Evolutionary conservation across 2,888 invertebrate genomes (phyloP), one percentile per base, ranked within the genome.

Genomic region (Agrotis puta): DNA sequence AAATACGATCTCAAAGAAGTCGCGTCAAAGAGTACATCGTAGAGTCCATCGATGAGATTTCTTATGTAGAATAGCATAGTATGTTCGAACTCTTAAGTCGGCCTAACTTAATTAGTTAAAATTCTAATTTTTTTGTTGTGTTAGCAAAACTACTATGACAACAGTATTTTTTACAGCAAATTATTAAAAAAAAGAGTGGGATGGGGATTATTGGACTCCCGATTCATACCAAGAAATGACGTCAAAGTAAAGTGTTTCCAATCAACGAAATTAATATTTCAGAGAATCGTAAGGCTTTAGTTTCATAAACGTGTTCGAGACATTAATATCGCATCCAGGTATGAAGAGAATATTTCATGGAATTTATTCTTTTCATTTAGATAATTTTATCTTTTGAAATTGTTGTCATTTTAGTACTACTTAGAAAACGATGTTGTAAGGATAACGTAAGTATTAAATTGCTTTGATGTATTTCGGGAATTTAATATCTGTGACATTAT

Each of bases 191-290:
- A 20, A 54, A 27, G 2, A 63, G 13, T 56, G 22, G 13, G 22
- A 43, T 18, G 18, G 14, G 61, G 11, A 18, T 51, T 63, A 43
- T 50, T 63, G n/a, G 20, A 59, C 20, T 61, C 39, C 16, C 45
- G n/a, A 14, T 54, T 20, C 16, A 16, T 53, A 59, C 70, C 33
- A 63, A 43, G 53, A 74, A 54, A 63, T 58, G 73, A 59, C 57
- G 47, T 47, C 50, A 39, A 2, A 24, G 16, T 45, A 22, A 72
- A 84, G 56, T 63, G 74, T 56, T 72, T 74, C 58, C 64, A 20
- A 76, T 77, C 56, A 47, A 61, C 18, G 43, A n/a, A 72, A 70
- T 72, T 70, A 58, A 70, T 64, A 73, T 51, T 78, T 74, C 64
- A 27, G 39, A 13, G 68, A 74, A 74, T 33, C 47, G 33, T 27